These are phyloP conservation scores for Polymixis lichenea DNA, from an alignment of 2,888 invertebrate genomes.

Conservation along the genomic window DNA sequence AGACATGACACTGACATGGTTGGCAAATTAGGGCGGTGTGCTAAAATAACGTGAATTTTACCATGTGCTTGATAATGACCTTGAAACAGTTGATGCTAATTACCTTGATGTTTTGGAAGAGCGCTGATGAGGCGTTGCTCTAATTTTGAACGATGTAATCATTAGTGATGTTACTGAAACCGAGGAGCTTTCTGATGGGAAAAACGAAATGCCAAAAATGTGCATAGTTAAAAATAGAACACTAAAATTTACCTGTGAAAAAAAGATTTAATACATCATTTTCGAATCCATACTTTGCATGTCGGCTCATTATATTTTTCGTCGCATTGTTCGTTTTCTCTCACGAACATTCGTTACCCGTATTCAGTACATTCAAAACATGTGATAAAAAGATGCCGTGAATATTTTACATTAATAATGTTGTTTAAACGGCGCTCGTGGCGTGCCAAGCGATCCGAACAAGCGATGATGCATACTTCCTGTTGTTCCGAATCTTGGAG, in stretches of 20 bases:
- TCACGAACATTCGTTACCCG: conserved; percentile 52
- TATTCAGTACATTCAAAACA: conserved; percentile 51
- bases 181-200: conserved; percentile 1
- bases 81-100: conserved; percentile 55
- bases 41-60: conserved; percentile 70
- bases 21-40: conserved; percentile 70
- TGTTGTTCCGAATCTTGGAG: conserved; percentile 60
- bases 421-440: conserved; percentile 43
- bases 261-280: conserved; percentile 10
- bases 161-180: conserved; percentile 4
- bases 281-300: conserved; percentile 35
- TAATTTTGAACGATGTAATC: conserved; percentile 32
- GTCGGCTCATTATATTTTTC: conserved; percentile 48
- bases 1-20: conserved; percentile 75
- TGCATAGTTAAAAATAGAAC: background rate
- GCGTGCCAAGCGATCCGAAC: conserved; percentile 59
- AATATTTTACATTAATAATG: conserved; percentile 62
- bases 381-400: conserved; percentile 51
- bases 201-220: background rate
- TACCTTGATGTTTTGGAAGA: conserved; percentile 49
- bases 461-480: conserved; percentile 64
- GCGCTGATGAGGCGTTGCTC: conserved; percentile 17
- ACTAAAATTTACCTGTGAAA: background rate
- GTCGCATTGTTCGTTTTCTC: conserved; percentile 53
- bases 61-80: conserved; percentile 71